Conservation (phyloP, 2,113 vertebrate genomes). For the Chaenocephalus aceratus region DNA sequence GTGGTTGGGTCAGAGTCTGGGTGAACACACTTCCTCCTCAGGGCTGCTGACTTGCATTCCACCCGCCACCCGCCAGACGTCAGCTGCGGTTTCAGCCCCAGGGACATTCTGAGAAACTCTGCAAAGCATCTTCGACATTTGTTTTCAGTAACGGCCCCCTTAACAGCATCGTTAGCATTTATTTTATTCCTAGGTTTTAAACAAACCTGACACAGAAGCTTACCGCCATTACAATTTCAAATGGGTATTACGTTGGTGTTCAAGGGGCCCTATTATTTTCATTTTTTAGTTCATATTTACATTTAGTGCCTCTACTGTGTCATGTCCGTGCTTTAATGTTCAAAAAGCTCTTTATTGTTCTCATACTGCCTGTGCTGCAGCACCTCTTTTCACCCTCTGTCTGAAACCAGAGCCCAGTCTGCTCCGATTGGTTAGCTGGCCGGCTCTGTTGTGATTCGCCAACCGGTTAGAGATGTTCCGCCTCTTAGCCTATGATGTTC, state of each 20-base stretch:
- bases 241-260: too few relatives aligned
- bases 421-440: too few relatives aligned
- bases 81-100: constrained; percentile 1
- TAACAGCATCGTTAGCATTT: neutral
- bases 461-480: too few relatives aligned
- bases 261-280: too few relatives aligned
- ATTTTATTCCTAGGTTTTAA: neutral
- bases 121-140: neutral
- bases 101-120: neutral
- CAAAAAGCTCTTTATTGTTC: too few relatives aligned
- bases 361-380: too few relatives aligned
- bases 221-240: neutral
- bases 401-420: too few relatives aligned
- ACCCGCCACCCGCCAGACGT: neutral
- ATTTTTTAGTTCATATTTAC: too few relatives aligned
- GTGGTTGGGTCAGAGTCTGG: neutral
- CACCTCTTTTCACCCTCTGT: too few relatives aligned
- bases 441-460: too few relatives aligned
- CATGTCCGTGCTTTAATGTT: neutral
- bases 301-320: too few relatives aligned
- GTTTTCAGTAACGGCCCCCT: neutral
- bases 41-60: constrained; percentile 1
- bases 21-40: neutral
- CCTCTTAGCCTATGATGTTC: too few relatives aligned
- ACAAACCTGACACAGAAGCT: constrained; percentile 5